Base-by-base conservation (phyloP, 2,888 invertebrate genomes). In the Meta bourneti region DNA sequence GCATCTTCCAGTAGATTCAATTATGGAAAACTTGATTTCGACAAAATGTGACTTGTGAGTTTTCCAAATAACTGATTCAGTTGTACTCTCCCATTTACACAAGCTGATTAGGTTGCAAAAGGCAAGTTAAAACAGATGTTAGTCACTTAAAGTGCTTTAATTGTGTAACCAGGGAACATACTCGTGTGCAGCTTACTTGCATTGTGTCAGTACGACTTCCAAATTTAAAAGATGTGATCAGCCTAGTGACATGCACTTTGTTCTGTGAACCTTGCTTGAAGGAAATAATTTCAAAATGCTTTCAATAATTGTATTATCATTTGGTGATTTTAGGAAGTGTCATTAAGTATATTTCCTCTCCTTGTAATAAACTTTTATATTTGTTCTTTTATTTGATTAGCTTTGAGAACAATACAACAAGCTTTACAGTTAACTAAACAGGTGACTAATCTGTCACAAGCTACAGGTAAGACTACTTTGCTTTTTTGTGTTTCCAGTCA, bases 391-490 rank as follows among this genome's bases (percentile, higher is more conserved):
- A 88, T 90, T 92, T 71, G 93, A 94, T 69, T 93, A 95, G 95
- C 96, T 89, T 94, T 96, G 91, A 96, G 96, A 94, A 96, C 96
- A 75, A 95, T 96, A 93, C 96, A 96, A 94, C 95, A 95, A 94
- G 94, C 95, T 94, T 91, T 95, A 70, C 92, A 94, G 80, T 92
- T 94, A 94, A 94, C 95, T 93, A 93, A 95, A 94, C 93, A 94
- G 93, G 94, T 94, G 84, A 93, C 93, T 80, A 93, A 89, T 93
- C 94, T 93, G 94, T 93, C 94, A 75, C 93, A 83, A 83, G 82
- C n/a, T 9, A 54, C 83, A 74, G 83, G 83, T 74, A 84, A 75
- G 13, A 52, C 0, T 19, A 49, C 13, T 72, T 81, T 4, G 9
- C n/a, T 69, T 70, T 34, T n/a, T 34, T 34, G 4, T 34, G 34